Evolutionary conservation across 2,888 invertebrate species (phyloP).

Genomic region (Diadromus collaris): DNA sequence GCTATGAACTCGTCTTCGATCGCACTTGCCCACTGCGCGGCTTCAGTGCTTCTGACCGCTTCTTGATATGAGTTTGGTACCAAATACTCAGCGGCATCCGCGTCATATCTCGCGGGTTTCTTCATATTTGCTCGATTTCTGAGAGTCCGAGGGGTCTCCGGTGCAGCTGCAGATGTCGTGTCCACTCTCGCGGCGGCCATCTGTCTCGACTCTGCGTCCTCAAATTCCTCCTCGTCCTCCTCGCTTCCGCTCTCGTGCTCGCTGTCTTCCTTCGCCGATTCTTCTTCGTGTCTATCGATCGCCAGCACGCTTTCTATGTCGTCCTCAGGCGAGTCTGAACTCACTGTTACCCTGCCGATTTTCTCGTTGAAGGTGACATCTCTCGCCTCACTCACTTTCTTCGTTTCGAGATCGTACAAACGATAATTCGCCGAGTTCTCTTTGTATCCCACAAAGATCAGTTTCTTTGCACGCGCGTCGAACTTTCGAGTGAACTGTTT

Average conservation of each 20-base stretch:
- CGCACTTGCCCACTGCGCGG: background rate
- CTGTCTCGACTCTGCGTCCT: background rate
- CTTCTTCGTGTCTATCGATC: too few species aligned
- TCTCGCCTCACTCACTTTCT: slow-evolving; percentile 26
- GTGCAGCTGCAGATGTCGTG: background rate
- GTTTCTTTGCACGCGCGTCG: background rate
- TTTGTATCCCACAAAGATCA: background rate
- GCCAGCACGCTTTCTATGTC: too few species aligned
- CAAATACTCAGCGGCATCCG: background rate
- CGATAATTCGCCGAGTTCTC: background rate
- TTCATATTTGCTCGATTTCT: background rate
- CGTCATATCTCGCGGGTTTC: background rate
- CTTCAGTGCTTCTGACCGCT: background rate
- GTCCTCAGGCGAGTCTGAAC: too few species aligned
- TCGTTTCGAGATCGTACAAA: slow-evolving; percentile 64
- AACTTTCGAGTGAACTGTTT: background rate
- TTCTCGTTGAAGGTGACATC: slow-evolving; percentile 55
- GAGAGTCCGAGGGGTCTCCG: background rate
- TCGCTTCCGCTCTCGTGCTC: background rate
- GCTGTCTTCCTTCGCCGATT: too few species aligned
- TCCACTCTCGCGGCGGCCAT: background rate
- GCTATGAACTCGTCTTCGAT: background rate
- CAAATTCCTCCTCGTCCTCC: background rate
- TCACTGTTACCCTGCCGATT: too few species aligned
- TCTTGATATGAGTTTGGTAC: background rate